Percentiles rank a stretch among this genome's conserved stretches.
These are phyloP conservation scores for Sebastes reedi DNA, from an alignment of 2,797 vertebrate species.

Conservation along the genomic window DNA sequence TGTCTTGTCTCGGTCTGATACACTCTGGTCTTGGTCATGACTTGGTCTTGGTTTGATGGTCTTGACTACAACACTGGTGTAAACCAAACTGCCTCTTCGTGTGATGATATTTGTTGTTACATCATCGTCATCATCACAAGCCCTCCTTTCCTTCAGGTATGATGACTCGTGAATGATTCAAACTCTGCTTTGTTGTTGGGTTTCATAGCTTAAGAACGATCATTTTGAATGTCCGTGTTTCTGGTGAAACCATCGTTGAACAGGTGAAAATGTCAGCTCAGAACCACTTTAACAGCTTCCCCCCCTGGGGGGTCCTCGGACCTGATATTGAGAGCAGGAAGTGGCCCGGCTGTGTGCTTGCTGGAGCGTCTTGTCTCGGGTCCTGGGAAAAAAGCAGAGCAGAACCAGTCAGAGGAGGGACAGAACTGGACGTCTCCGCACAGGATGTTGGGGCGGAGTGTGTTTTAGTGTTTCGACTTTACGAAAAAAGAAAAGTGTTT, in stretches of 20 bases:
- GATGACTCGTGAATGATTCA: neutral
- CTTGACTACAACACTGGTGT: too few relatives aligned
- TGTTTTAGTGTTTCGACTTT: conserved; percentile 11
- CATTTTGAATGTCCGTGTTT: neutral
- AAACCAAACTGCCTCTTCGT: too few relatives aligned
- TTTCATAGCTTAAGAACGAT: neutral
- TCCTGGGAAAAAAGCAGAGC: conserved; percentile 57
- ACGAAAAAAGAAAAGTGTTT: conserved; percentile 8
- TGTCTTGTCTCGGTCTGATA: too few relatives aligned
- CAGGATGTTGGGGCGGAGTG: conserved; percentile 45
- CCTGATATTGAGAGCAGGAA: conserved; percentile 32
- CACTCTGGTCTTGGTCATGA: too few relatives aligned
- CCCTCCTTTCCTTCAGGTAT: neutral
- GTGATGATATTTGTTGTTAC: too few relatives aligned
- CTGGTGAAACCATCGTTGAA: neutral
- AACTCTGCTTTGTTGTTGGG: neutral
- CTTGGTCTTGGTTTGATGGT: too few relatives aligned
- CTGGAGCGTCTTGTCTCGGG: conserved; percentile 12
- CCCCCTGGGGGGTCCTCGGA: neutral
- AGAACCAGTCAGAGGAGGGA: conserved; percentile 37
- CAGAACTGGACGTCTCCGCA: conserved; percentile 45
- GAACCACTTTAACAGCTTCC: too few relatives aligned
- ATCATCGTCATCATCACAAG: neutral
- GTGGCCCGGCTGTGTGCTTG: neutral
- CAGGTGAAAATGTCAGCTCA: neutral